Conservation (phyloP, 2,113 vertebrate species). For the Limnothrissa miodon region DNA sequence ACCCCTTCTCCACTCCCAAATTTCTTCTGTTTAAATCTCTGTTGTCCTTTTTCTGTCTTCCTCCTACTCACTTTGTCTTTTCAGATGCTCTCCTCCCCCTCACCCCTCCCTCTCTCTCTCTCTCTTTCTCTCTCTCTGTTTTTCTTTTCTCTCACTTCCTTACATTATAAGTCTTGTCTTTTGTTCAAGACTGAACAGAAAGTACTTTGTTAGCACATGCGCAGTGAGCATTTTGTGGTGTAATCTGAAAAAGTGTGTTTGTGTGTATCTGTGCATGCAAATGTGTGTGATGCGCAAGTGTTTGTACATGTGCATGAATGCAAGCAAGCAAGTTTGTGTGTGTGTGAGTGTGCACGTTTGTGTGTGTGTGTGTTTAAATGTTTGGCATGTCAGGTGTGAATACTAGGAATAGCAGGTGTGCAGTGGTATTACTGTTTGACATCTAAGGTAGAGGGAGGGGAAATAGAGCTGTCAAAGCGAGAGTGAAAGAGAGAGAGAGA, state of each 20-base stretch:
- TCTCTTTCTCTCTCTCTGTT: background rate
- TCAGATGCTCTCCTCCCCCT: slow-evolving; percentile 22
- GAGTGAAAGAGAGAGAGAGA: background rate
- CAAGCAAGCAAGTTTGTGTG: too few species aligned
- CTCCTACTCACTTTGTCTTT: slow-evolving; percentile 5
- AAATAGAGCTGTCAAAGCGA: background rate
- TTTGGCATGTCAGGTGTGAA: background rate
- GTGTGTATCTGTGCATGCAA: background rate
- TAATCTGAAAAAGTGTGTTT: background rate
- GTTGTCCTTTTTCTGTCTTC: background rate
- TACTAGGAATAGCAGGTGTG: background rate
- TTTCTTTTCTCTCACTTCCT: background rate
- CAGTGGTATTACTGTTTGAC: background rate
- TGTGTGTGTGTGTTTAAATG: background rate
- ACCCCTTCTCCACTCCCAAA: background rate
- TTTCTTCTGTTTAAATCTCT: slow-evolving; percentile 1
- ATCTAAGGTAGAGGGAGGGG: background rate
- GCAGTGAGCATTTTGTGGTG: background rate
- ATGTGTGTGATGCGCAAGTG: background rate
- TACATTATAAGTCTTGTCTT: background rate
- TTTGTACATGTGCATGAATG: background rate
- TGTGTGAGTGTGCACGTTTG: background rate
- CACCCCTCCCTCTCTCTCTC: background rate
- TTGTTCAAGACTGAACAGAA: slow-evolving; percentile 2
- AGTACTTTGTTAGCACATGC: background rate